Evolutionary conservation across 2,797 vertebrate species (phyloP).

Genomic region (Sebastes iracundus): DNA sequence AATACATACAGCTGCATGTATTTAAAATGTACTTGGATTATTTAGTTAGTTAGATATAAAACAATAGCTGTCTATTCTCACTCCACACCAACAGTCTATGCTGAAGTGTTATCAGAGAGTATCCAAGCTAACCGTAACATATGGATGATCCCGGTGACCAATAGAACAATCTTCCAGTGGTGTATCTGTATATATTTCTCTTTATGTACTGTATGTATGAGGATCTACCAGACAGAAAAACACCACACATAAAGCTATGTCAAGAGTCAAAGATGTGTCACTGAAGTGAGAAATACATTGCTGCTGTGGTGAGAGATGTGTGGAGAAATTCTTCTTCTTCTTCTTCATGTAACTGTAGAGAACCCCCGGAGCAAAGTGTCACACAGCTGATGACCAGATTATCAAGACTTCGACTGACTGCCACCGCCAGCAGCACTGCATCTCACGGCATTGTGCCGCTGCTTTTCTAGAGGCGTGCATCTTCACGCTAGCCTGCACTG

Average conservation of each 20-base stretch:
- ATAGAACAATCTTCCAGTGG: background rate
- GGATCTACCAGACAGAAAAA: background rate
- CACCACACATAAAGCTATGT: background rate
- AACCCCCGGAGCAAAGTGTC: background rate
- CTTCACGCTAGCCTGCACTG: constrained; percentile 29
- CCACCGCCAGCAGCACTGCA: background rate
- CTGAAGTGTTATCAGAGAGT: background rate
- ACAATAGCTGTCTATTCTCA: background rate
- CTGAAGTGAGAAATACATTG: background rate
- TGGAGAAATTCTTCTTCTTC: background rate
- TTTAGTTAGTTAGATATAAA: background rate
- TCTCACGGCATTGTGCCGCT: background rate
- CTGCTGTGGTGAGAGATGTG: background rate
- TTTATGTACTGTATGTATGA: background rate
- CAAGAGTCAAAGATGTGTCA: background rate
- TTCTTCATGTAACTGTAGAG: background rate
- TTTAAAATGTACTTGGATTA: background rate
- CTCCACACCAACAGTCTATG: background rate
- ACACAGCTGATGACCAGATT: constrained; percentile 15
- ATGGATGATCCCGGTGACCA: background rate
- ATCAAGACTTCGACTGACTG: constrained; percentile 15
- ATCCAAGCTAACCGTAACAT: background rate
- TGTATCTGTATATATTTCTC: background rate
- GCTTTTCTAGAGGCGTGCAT: constrained; percentile 11
- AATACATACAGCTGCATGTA: too few species aligned